Conservation (phyloP, 2,113 vertebrate genomes). For the Muntiacus reevesi region DNA sequence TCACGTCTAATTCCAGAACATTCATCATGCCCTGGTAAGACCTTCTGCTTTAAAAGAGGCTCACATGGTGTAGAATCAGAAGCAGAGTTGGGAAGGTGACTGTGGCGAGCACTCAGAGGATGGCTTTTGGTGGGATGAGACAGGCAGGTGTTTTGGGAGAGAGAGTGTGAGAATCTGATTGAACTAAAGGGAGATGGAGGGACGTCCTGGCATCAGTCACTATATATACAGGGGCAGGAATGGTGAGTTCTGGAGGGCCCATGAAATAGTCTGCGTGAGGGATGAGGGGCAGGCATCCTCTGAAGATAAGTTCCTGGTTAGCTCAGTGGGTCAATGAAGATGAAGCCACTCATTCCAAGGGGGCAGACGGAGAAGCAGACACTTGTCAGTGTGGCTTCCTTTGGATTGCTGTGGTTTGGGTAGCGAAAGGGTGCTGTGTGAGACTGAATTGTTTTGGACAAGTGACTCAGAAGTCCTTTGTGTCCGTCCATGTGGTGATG, state of each 20-base stretch:
- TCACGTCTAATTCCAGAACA: not conserved
- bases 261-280: not conserved
- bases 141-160: not conserved
- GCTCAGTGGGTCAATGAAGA: not conserved
- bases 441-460: not conserved
- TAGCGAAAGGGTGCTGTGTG: not conserved
- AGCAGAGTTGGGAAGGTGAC: not conserved
- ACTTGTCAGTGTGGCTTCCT: not conserved
- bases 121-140: not conserved
- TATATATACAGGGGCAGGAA: not conserved
- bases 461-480: not conserved
- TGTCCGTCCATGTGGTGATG: not conserved
- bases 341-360: not conserved
- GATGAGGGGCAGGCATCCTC: not conserved
- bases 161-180: not conserved
- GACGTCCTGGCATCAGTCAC: not conserved
- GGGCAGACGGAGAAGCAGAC: not conserved
- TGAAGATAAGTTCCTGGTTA: not conserved
- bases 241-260: not conserved
- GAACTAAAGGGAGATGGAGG: not conserved
- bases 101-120: not conserved
- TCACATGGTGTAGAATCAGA: not conserved
- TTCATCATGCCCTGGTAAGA: not conserved
- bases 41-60: not conserved
- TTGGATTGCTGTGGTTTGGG: not conserved